phyloP scores from a whole-genome alignment of 2,797 vertebrate genomes.

The Arvicola amphibius region DNA sequence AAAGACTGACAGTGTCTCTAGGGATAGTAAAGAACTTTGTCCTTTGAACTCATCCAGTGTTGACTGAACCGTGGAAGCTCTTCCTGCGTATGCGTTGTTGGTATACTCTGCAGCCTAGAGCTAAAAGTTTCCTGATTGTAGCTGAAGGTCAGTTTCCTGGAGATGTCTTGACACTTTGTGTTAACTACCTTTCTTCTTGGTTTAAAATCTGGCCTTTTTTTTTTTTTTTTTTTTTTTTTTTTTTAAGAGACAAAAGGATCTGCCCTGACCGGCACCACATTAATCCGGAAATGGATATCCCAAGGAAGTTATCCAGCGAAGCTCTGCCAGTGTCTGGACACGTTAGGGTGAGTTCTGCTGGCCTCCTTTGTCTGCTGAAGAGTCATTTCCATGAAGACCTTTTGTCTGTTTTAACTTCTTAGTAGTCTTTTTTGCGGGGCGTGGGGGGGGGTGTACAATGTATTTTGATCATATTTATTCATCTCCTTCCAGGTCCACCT shows the following conservation, averaged over 20 bases:
- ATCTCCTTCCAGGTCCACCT: not conserved
- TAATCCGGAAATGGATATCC: constrained; percentile 80
- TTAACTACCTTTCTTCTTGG: constrained; percentile 25
- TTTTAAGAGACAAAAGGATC: constrained; percentile 77
- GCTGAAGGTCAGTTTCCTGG: constrained; percentile 2
- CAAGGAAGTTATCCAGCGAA: constrained; percentile 69
- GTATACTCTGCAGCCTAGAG: not conserved
- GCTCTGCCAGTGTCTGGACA: constrained; percentile 60
- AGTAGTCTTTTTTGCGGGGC: not conserved
- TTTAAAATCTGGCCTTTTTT: constrained; percentile 57
- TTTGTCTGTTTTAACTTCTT: not conserved
- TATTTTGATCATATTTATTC: not conserved
- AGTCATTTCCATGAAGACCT: not conserved
- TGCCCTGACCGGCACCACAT: constrained; percentile 87
- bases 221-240: not conserved
- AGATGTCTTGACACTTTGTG: not conserved
- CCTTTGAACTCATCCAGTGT: not conserved
- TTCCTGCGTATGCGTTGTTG: not conserved
- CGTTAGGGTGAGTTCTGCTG: constrained; percentile 83
- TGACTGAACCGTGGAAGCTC: not conserved
- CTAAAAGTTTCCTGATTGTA: not conserved
- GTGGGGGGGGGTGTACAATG: not conserved
- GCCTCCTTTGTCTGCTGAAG: not conserved
- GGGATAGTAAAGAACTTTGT: not conserved
- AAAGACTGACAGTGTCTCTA: not conserved